phyloP scores from a whole-genome alignment of 2,797 vertebrate genomes.

The Hylomyscus alleni region DNA sequence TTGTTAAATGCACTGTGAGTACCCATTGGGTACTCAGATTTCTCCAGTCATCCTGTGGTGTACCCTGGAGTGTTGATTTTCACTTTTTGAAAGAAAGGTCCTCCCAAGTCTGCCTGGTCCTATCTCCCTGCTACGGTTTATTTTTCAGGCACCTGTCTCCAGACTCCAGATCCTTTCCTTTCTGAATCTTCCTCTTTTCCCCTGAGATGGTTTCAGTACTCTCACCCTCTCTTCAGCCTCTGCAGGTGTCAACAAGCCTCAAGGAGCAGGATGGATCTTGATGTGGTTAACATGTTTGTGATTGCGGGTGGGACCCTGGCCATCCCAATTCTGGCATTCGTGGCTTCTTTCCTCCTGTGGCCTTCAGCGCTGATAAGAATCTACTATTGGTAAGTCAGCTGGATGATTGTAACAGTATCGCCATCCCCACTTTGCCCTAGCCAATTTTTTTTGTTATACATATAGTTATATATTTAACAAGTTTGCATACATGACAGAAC shows the following conservation, averaged over 20 bases:
- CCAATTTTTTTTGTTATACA: not conserved
- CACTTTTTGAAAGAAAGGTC: not conserved
- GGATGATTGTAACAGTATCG: not conserved
- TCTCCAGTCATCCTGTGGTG: not conserved
- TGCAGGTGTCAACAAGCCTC: constrained; percentile 66
- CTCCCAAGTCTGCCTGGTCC: not conserved
- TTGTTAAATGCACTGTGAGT: not conserved
- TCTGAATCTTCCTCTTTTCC: not conserved
- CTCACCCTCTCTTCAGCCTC: not conserved
- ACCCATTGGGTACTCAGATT: not conserved
- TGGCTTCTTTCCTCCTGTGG: constrained; percentile 96
- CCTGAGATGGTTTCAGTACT: not conserved
- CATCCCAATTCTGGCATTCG: constrained; percentile 96
- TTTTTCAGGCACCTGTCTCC: not conserved
- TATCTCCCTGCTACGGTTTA: not conserved
- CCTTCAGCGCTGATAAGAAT: constrained; percentile 96
- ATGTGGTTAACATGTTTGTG: constrained; percentile 95
- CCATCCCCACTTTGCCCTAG: not conserved
- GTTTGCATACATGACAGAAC: not conserved
- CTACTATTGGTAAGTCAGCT: constrained; percentile 95
- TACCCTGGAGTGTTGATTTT: not conserved
- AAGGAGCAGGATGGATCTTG: constrained; percentile 92
- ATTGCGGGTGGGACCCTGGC: constrained; percentile 94
- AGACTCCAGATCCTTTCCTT: not conserved
- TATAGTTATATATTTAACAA: not conserved